Evolutionary conservation across 2,888 invertebrate genomes (phyloP), one percentile per base, ranked within the genome.

Genomic region (Drosophila infuscata): DNA sequence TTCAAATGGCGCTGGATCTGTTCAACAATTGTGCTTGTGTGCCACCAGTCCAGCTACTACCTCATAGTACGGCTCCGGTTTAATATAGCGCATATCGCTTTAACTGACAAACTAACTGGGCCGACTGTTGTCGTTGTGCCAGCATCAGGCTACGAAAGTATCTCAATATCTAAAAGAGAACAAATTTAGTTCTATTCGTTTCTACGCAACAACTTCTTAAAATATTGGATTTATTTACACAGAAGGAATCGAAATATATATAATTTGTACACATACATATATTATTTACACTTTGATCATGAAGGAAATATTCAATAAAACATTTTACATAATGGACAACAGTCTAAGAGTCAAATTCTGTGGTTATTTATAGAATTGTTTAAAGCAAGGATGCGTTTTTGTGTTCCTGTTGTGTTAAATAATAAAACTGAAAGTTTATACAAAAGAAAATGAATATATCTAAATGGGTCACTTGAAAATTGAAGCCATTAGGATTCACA

Each of bases 41-140:
- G 33, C 35, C 12, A 56, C 56, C 56, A n/a, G 4, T 79, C 58
- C 64, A 77, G 80, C 89, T 92, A 80, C 89, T 92, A 92, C 92
- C 92, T 92, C 92, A 88, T 91, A 92, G 70, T 92, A 92, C 74
- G 93, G 92, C 87, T 92, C 93, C 91, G 88, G 89, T 76, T 92
- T 92, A 82, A 91, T 90, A 91, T 89, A 92, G 87, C 88, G 92
- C 92, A 92, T 92, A 85, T 88, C 88, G 79, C 65, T 71, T 73
- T 75, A 80, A 79, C 74, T 74, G 74, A 84, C 57, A 72, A 78
- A 81, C 78, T 78, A 65, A 67, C 57, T 71, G 73, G 74, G 74
- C 76, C 80, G 74, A 86, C 71, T 79, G 70, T 81, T 67, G 70
- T 69, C 67, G 71, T 69, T 71, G 65, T 72, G 74, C 77, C 88